Evolutionary conservation across 2,797 vertebrate species (phyloP).

Genomic region (Glyptemys insculpta): DNA sequence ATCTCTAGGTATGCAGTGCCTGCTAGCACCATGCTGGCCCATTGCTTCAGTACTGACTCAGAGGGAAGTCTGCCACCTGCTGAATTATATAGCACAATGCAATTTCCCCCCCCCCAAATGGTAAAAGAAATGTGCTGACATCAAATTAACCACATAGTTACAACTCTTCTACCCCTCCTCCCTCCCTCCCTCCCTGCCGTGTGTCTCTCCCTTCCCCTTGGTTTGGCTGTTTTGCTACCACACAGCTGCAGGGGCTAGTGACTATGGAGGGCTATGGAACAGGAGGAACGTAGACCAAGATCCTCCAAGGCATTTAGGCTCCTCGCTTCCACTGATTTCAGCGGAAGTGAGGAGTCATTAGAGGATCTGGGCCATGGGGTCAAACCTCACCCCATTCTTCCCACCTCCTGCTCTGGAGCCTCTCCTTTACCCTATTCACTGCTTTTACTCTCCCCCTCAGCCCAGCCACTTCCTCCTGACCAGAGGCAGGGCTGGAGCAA

Average conservation of each 20-base stretch:
- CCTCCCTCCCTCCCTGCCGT: accelerated
- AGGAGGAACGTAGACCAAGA: no score
- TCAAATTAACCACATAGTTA: not conserved
- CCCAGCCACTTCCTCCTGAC: not conserved
- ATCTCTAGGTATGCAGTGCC: not conserved
- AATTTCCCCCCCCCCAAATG: no score
- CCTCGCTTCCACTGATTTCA: no score
- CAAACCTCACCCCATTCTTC: not conserved
- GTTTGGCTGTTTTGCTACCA: not conserved
- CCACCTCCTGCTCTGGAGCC: not conserved
- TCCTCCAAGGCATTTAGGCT: not conserved
- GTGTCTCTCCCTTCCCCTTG: not conserved
- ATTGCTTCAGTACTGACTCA: not conserved
- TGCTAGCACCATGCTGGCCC: not conserved
- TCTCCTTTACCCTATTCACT: not conserved
- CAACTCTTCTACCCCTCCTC: accelerated
- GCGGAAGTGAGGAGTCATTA: not conserved
- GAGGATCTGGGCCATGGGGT: not conserved
- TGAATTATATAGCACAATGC: not conserved
- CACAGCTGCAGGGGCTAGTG: not conserved
- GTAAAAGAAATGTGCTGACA: not conserved
- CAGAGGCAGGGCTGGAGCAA: no score
- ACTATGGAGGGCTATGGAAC: not conserved
- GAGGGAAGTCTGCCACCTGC: not conserved
- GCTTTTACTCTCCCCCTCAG: not conserved